These are phyloP conservation scores for Amphiduros pacificus DNA, from an alignment of 2,888 invertebrate species.

Conservation along the genomic window DNA sequence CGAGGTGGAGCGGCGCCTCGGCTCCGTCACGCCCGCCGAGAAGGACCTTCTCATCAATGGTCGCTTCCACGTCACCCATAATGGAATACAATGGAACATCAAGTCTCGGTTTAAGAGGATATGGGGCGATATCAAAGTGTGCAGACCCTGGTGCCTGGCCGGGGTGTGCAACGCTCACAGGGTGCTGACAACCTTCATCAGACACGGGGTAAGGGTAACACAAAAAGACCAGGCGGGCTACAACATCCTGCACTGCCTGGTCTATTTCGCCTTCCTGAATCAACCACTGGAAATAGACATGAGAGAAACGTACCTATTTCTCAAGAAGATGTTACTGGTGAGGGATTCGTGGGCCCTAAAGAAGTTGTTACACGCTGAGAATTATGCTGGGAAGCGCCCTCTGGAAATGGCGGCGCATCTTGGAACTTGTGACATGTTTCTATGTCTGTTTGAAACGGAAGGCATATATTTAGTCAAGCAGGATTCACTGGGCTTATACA, in stretches of 20 bases:
- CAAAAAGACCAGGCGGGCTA: slow-evolving; percentile 12
- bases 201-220: neutral
- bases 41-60: neutral
- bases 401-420: slow-evolving; percentile 17
- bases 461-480: slow-evolving; percentile 13
- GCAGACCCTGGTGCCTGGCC: slow-evolving; percentile 5
- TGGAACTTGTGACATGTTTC: slow-evolving; percentile 2
- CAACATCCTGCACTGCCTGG: slow-evolving; percentile 15
- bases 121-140: neutral
- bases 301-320: slow-evolving; percentile 1
- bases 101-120: neutral
- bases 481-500: slow-evolving; percentile 4
- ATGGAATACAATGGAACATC: neutral
- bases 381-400: slow-evolving; percentile 9
- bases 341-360: neutral
- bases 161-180: slow-evolving; percentile 2
- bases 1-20: slow-evolving; percentile 1
- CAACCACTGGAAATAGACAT: neutral
- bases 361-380: slow-evolving; percentile 8
- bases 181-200: slow-evolving; percentile 4
- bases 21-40: neutral
- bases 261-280: neutral
- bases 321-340: neutral
- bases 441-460: slow-evolving; percentile 15
- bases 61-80: neutral